Conservation (phyloP, 2,113 vertebrate species). For the Chlorodrepanis virens region DNA sequence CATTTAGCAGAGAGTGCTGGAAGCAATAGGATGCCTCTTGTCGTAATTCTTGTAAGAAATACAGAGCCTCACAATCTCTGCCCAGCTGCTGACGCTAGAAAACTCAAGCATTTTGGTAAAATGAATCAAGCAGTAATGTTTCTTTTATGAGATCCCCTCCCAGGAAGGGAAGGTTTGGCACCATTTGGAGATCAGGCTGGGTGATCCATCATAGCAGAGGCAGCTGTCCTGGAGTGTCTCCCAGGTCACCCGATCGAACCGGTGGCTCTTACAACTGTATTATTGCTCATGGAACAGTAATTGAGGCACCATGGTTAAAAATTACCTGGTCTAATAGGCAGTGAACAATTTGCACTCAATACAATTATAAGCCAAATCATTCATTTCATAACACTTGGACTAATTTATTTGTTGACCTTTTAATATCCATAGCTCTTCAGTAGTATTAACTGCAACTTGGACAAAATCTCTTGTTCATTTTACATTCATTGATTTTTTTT, state of each 20-base stretch:
- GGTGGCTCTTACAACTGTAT: conserved; percentile 89
- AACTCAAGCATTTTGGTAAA: conserved; percentile 74
- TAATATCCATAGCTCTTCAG: conserved; percentile 83
- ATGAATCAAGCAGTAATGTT: conserved; percentile 76
- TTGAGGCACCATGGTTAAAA: conserved; percentile 81
- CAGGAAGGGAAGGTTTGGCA: conserved; percentile 68
- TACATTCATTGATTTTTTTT: conserved; percentile 89
- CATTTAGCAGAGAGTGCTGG: conserved; percentile 64
- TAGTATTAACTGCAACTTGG: conserved; percentile 87
- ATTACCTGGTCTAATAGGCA: conserved; percentile 78
- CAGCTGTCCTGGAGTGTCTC: conserved; percentile 89
- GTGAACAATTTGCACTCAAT: conserved; percentile 79
- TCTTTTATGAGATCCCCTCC: conserved; percentile 75
- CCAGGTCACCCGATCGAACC: conserved; percentile 92
- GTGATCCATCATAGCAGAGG: conserved; percentile 91
- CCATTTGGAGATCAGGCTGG: conserved; percentile 77
- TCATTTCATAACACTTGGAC: conserved; percentile 79
- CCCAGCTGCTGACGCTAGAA: conserved; percentile 71
- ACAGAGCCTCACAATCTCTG: conserved; percentile 58
- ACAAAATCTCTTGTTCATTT: conserved; percentile 91
- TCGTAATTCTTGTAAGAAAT: conserved; percentile 65
- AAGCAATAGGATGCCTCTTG: conserved; percentile 42
- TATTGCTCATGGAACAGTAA: conserved; percentile 88
- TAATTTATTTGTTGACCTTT: conserved; percentile 83
- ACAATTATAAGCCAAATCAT: conserved; percentile 82